Base-by-base conservation (phyloP, 1,140 invertebrate genomes). In the Drosophila orosa region DNA sequence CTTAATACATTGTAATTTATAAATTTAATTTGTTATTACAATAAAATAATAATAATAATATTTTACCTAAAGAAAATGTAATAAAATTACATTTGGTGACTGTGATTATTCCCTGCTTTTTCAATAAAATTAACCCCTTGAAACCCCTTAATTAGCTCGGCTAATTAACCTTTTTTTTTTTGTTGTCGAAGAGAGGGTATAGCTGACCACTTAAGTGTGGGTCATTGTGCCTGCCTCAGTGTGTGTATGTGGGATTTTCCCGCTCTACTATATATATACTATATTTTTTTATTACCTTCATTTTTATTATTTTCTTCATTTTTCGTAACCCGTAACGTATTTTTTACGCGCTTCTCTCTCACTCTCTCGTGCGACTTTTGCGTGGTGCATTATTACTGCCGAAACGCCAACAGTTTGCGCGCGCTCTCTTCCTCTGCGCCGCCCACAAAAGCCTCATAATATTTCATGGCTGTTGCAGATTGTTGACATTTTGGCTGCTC, bases 381-480 rank as follows among this genome's bases (percentile, higher is more conserved):
- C 68, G 65, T 78, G 69, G 65, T 73, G 60, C 62, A 76, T 57
- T 58, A 68, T 69, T 57, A 48, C 72, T 50, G 57, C 54, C 54
- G 13, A 47, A 50, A 12, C 47, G 45, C 25, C 40, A 42, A 27
- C 63, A 24, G 63, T 25, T 31, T 31, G 22, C 22, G n/a, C 37
- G 22, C 22, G n/a, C 37, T 13, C 50, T 8, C 47, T 12, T 15
- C 2, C 24, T 12, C 31, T 0, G 9, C 2, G 8, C 29, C 50
- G 29, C 71, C 40, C 72, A 25, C 74, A 72, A 82, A 82, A 67
- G 75, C 69, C 79, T 86, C 79, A 87, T 86, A 86, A 86, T 86
- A 87, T 86, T 86, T 86, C 83, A 86, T 86, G 63, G 83, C 75
- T 79, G 75, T 68, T 82, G 83, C 83, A 87, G 79, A 83, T 87